phyloP scores from a whole-genome alignment of 2,888 invertebrate species.

The Octodonta nipae region DNA sequence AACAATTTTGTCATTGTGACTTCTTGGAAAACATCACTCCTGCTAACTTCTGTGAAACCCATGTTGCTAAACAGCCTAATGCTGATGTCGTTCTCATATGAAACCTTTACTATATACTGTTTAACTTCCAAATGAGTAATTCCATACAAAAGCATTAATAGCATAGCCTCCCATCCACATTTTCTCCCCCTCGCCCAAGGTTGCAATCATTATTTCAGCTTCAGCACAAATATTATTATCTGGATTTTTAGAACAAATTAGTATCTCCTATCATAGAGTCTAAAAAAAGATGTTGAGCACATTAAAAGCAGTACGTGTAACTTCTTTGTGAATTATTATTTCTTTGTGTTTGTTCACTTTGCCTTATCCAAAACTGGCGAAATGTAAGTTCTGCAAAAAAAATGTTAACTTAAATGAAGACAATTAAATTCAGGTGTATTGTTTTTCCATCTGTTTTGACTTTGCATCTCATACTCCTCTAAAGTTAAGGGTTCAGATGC shows the following conservation, averaged over 20 bases:
- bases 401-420: too few species aligned
- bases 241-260: constrained; percentile 61
- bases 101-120: constrained; percentile 69
- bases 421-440: too few species aligned
- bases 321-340: too few species aligned
- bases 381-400: constrained; percentile 69
- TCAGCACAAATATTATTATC: constrained; percentile 48
- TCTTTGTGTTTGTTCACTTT: constrained; percentile 44
- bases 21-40: constrained; percentile 67
- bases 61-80: constrained; percentile 68
- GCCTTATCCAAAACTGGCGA: constrained; percentile 66
- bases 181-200: constrained; percentile 52
- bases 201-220: constrained; percentile 93
- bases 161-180: constrained; percentile 69
- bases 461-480: constrained; percentile 85
- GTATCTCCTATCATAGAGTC: constrained; percentile 88
- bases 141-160: constrained; percentile 73
- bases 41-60: constrained; percentile 54
- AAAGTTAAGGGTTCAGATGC: constrained; percentile 78
- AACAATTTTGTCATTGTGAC: constrained; percentile 55
- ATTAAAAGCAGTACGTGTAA: too few species aligned
- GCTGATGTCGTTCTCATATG: constrained; percentile 57
- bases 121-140: constrained; percentile 47
- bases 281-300: constrained; percentile 27
- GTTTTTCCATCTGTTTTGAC: too few species aligned